These are phyloP conservation scores for Bombus waltoni DNA, from an alignment of 1,140 invertebrate genomes.

Conservation along the genomic window DNA sequence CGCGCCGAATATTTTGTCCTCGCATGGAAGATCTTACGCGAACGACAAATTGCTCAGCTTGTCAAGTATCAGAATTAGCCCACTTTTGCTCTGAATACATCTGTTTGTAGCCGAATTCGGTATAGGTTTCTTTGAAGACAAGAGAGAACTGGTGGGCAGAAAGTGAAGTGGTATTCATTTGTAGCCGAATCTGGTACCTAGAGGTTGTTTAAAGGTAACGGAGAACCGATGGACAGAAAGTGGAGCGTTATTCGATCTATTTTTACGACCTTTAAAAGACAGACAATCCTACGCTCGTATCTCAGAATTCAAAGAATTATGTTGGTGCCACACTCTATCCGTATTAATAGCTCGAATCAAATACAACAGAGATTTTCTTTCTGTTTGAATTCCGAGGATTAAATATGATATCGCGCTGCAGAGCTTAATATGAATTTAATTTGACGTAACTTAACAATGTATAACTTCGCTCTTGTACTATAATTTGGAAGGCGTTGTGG, in stretches of 20 bases:
- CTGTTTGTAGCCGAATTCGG: no score
- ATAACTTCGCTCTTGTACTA: neutral
- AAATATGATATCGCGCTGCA: neutral
- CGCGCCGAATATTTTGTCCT: no score
- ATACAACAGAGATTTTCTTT: neutral
- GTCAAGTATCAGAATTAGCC: no score
- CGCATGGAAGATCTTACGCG: no score
- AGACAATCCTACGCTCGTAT: neutral
- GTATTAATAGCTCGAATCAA: neutral
- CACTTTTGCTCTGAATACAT: no score
- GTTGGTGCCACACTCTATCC: neutral
- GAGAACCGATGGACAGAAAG: no score
- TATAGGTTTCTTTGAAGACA: no score
- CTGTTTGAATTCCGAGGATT: neutral
- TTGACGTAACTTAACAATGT: neutral
- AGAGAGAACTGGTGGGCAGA: no score
- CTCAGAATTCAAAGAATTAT: neutral
- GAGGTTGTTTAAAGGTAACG: no score
- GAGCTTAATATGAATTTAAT: slow-evolving; percentile 1
- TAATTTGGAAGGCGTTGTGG: neutral
- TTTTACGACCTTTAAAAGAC: neutral
- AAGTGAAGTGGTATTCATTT: no score
- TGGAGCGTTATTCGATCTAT: neutral
- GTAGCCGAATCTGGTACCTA: no score
- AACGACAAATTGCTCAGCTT: no score